A percentile compares a stretch with the other conserved stretches of the same genome.
Conservation (phyloP, 2,888 invertebrate species). For the Nomada ruficornis region DNA sequence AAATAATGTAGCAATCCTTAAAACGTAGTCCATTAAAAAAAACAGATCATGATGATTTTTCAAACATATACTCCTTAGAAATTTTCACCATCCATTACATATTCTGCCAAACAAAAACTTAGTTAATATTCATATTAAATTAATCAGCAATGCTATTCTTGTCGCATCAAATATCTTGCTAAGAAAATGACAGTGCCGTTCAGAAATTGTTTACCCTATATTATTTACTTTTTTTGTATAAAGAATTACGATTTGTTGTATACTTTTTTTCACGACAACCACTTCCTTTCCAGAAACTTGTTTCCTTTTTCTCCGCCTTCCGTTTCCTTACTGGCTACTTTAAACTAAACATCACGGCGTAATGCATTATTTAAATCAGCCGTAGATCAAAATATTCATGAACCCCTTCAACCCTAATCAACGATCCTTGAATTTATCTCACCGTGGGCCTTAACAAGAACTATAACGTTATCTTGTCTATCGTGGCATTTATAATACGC, state of each 20-base stretch:
- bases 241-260: too few species aligned
- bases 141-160: neutral
- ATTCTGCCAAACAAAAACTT: neutral
- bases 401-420: constrained; percentile 46
- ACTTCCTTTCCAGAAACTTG: neutral
- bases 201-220: neutral
- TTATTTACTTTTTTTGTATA: too few species aligned
- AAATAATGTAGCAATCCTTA: neutral
- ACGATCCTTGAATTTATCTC: constrained; percentile 49
- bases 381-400: constrained; percentile 56
- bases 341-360: constrained; percentile 14
- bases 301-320: neutral
- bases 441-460: constrained; percentile 32
- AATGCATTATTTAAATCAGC: constrained; percentile 45
- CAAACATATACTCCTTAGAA: too few species aligned
- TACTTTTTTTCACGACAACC: neutral
- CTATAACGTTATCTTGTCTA: constrained; percentile 54
- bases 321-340: neutral
- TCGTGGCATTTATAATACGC: constrained; percentile 44
- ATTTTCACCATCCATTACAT: too few species aligned
- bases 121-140: neutral
- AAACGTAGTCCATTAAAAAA: too few species aligned
- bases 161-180: neutral
- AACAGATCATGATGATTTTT: too few species aligned
- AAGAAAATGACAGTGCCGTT: neutral